A percentile compares a stretch with the other conserved stretches of the same genome.
These are phyloP conservation scores for Tachypleus tridentatus DNA, from an alignment of 1,140 invertebrate genomes.

Conservation along the genomic window DNA sequence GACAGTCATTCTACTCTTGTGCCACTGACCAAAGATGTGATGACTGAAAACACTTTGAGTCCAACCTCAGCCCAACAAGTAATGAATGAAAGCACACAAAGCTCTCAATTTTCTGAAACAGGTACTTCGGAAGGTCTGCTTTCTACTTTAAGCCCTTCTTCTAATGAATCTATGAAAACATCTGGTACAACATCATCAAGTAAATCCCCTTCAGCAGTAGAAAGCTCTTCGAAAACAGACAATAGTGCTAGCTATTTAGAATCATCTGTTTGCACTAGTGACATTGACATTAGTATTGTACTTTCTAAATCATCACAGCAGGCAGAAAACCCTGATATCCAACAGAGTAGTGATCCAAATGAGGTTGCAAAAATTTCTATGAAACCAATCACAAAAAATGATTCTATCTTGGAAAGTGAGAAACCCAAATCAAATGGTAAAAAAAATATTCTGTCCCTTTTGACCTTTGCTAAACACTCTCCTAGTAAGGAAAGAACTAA, in stretches of 20 bases:
- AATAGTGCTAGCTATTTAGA: constrained; percentile 8
- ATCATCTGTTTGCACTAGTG: neutral
- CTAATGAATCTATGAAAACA: neutral
- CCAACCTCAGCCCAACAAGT: too few relatives aligned
- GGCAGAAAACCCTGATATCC: too few relatives aligned
- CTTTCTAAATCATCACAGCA: too few relatives aligned
- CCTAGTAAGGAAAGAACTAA: constrained; percentile 19
- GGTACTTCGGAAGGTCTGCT: too few relatives aligned
- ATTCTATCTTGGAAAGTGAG: constrained; percentile 9
- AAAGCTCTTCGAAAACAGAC: neutral
- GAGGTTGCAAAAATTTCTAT: too few relatives aligned
- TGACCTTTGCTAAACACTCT: constrained; percentile 20
- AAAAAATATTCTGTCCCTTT: constrained; percentile 20
- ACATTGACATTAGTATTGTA: constrained; percentile 4
- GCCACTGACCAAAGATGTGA: too few relatives aligned
- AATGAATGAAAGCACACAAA: too few relatives aligned
- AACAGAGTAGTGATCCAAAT: too few relatives aligned
- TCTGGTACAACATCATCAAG: neutral
- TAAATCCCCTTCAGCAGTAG: neutral
- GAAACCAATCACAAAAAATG: constrained; percentile 6
- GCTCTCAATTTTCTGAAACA: too few relatives aligned
- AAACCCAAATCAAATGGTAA: constrained; percentile 17
- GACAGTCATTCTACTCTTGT: too few relatives aligned
- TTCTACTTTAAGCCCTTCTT: neutral
- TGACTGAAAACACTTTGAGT: too few relatives aligned